phyloP scores from a whole-genome alignment of 2,797 vertebrate species.

The Parauchenoglanis punctatus region DNA sequence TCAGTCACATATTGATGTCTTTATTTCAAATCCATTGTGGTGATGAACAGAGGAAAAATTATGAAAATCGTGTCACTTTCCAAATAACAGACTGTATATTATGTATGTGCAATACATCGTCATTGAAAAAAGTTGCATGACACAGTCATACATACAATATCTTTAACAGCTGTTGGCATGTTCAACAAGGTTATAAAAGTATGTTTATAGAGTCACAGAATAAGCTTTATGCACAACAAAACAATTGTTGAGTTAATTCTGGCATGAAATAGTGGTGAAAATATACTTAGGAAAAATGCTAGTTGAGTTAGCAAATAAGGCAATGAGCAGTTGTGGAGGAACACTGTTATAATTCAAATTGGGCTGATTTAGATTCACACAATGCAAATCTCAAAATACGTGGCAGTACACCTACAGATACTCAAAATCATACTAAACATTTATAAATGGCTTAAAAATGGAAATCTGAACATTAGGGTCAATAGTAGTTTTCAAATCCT shows the following conservation, averaged over 20 bases:
- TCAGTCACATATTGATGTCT: too few species aligned
- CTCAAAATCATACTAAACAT: not conserved
- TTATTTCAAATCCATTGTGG: too few species aligned
- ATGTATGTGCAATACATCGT: too few species aligned
- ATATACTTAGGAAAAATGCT: not conserved
- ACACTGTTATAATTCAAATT: not conserved
- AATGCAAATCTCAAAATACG: not conserved
- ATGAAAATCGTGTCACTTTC: too few species aligned
- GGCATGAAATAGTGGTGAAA: not conserved
- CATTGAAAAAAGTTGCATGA: not conserved
- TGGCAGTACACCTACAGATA: not conserved
- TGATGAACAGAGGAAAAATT: too few species aligned
- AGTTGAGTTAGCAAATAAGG: not conserved
- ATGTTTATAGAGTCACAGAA: not conserved
- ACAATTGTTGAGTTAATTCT: not conserved
- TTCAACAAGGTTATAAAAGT: conserved; percentile 2
- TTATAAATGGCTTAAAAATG: not conserved
- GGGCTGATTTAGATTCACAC: not conserved
- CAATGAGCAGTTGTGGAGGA: not conserved
- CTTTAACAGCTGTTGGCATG: not conserved
- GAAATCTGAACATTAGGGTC: not conserved
- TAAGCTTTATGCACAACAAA: not conserved
- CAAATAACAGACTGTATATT: too few species aligned
- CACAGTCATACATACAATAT: not conserved
- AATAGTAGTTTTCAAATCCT: not conserved